Evolutionary conservation across 1,140 invertebrate species (phyloP).

Genomic region (Drosophila truncata): DNA sequence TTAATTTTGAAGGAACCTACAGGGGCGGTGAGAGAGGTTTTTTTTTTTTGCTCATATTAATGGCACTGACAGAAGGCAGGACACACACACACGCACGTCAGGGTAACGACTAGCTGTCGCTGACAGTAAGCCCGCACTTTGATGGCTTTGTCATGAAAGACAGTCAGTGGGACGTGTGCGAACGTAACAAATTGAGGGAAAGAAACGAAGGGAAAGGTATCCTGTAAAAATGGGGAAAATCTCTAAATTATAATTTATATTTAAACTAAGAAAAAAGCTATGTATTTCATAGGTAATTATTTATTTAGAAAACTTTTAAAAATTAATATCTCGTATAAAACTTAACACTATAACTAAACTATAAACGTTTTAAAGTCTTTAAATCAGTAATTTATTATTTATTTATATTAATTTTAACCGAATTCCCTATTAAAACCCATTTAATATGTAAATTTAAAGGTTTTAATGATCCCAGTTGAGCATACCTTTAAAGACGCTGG

Average conservation of each 20-base stretch:
- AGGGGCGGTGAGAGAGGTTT: neutral
- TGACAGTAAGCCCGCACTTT: constrained; percentile 55
- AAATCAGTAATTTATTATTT: neutral
- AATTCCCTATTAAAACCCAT: neutral
- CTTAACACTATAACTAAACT: neutral
- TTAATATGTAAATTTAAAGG: neutral
- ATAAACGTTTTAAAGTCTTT: neutral
- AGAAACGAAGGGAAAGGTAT: neutral
- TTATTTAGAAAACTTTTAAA: neutral
- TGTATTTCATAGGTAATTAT: neutral
- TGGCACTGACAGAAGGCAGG: constrained; percentile 37
- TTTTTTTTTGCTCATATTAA: constrained; percentile 43
- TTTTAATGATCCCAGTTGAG: neutral
- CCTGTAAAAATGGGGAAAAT: neutral
- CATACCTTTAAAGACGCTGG: neutral
- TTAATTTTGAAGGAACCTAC: constrained; percentile 43
- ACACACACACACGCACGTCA: constrained; percentile 23
- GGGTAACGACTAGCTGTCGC: constrained; percentile 40
- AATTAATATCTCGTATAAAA: neutral
- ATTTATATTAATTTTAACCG: neutral
- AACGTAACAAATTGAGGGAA: neutral
- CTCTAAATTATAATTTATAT: no score
- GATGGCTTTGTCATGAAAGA: constrained; percentile 46
- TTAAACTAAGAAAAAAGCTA: no score
- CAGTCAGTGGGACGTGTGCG: constrained; percentile 34